Evolutionary conservation across 30 jellyfish, hydroid and myxozoan species (phyloP).

Genomic region (Aurelia aurita complex sp. Pacific): DNA sequence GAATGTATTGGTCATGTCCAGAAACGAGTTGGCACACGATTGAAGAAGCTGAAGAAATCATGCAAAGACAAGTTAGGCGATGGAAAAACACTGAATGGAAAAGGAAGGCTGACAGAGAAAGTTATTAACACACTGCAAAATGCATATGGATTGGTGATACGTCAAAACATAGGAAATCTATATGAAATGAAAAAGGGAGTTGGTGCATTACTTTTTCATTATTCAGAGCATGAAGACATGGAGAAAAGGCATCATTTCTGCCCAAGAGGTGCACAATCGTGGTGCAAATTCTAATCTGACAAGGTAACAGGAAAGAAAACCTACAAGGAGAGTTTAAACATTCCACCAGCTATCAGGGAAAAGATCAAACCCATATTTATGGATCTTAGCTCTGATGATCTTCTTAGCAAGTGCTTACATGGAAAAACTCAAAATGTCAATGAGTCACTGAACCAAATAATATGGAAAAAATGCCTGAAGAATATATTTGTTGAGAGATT

Average conservation of each 20-base stretch:
- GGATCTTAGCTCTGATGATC: neutral
- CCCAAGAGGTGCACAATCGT: neutral
- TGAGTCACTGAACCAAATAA: neutral
- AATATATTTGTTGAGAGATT: too few species aligned
- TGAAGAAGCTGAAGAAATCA: neutral
- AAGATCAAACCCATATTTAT: neutral
- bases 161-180: neutral
- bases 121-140: neutral
- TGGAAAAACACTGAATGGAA: neutral
- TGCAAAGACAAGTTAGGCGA: neutral
- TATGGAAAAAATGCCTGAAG: neutral
- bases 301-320: neutral
- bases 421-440: neutral
- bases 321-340: neutral
- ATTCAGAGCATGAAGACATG: neutral
- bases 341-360: neutral
- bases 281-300: conserved; percentile 1
- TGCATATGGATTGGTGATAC: neutral
- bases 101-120: conserved; percentile 6
- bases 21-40: neutral
- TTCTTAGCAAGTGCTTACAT: neutral
- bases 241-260: neutral
- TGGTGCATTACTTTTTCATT: neutral
- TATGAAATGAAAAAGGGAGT: neutral
- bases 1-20: neutral